phyloP scores from a whole-genome alignment of 2,888 invertebrate genomes.

The Myathropa florea region DNA sequence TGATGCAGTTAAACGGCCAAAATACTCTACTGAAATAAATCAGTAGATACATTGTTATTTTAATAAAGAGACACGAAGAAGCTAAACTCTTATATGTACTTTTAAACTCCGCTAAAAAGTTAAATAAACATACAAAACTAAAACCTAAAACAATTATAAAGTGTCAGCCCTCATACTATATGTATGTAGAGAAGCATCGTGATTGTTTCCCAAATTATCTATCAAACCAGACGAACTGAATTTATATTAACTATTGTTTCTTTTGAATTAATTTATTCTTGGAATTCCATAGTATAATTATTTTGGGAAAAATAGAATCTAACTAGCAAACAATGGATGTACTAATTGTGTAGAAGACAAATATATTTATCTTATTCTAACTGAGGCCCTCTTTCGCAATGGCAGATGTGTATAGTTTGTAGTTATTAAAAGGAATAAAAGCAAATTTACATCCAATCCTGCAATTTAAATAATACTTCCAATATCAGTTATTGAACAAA shows the following conservation, averaged over 20 bases:
- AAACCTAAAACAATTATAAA: conserved; percentile 23
- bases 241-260: conserved; percentile 19
- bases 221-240: conserved; percentile 38
- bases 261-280: conserved; percentile 31
- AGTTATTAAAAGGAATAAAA: conserved; percentile 34
- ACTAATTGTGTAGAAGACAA: conserved; percentile 30
- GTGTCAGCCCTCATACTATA: conserved; percentile 32
- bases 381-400: neutral
- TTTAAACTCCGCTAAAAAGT: conserved; percentile 69
- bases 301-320: conserved; percentile 7
- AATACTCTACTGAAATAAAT: conserved; percentile 77
- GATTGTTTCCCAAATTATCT: conserved; percentile 32
- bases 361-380: neutral
- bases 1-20: conserved; percentile 79
- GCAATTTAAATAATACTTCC: neutral
- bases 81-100: conserved; percentile 36
- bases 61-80: conserved; percentile 20
- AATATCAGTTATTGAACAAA: neutral
- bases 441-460: conserved; percentile 1
- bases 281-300: conserved; percentile 38
- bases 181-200: conserved; percentile 20
- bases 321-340: conserved; percentile 13
- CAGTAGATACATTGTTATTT: conserved; percentile 39
- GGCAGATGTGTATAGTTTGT: neutral
- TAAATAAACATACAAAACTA: conserved; percentile 72